phyloP scores from a whole-genome alignment of 2,888 invertebrate genomes.

The Sussaba pulchella region DNA sequence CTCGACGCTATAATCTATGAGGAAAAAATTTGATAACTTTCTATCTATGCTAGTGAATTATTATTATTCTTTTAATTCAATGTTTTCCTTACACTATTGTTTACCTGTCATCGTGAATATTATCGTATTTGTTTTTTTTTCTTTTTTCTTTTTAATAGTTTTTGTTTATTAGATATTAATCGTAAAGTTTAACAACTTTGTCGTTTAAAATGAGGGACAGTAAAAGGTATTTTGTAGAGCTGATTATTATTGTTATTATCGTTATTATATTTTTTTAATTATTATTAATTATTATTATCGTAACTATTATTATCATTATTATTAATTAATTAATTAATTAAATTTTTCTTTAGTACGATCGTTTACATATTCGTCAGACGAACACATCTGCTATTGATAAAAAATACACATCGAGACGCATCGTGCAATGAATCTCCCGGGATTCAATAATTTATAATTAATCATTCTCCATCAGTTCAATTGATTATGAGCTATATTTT shows the following conservation, averaged over 20 bases:
- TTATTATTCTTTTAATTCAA: constrained; percentile 57
- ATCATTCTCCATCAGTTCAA: constrained; percentile 42
- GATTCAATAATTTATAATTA: constrained; percentile 47
- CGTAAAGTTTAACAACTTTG: constrained; percentile 75
- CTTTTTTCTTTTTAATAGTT: neutral
- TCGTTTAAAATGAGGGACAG: constrained; percentile 59
- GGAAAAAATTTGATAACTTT: constrained; percentile 82
- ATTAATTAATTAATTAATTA: too few relatives aligned
- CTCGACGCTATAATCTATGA: constrained; percentile 75
- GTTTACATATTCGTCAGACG: constrained; percentile 53
- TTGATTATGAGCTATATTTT: constrained; percentile 57
- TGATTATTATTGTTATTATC: constrained; percentile 58
- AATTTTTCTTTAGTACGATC: constrained; percentile 54
- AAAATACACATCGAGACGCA: constrained; percentile 48
- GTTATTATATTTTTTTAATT: too few relatives aligned
- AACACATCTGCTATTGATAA: constrained; percentile 53
- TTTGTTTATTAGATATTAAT: constrained; percentile 40
- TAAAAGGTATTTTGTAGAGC: constrained; percentile 65
- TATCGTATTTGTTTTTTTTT: constrained; percentile 28
- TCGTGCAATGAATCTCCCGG: constrained; percentile 59
- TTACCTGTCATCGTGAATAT: constrained; percentile 70
- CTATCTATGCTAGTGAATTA: constrained; percentile 81
- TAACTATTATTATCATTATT: constrained; percentile 21
- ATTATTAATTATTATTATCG: constrained; percentile 23
- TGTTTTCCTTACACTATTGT: constrained; percentile 57